Evolutionary conservation across 2,888 invertebrate genomes (phyloP), one percentile per base, ranked within the genome.

Genomic region (Idaea biselata): DNA sequence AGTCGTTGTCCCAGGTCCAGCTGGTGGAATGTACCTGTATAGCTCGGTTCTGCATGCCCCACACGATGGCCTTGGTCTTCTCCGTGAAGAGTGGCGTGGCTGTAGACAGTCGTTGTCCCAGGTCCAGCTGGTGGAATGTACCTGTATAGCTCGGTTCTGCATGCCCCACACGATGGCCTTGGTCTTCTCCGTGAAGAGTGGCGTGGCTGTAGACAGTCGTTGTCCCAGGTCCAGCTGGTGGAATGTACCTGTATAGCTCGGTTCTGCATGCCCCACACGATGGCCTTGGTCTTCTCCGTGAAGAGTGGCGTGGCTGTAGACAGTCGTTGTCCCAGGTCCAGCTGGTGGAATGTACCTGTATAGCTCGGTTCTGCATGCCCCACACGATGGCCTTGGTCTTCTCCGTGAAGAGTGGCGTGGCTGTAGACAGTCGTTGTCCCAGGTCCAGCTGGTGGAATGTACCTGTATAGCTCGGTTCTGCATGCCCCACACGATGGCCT

Each of bases 191-290:
- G 94, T 94, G 91, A 99, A 98, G 68, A 98, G 93, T 25, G 95
- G 94, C 69, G 91, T 81, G 0, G 83, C 71, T 0, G 82, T 77
- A 1, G 80, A 66, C 1, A 75, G 63, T 3, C 71, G 80, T 63
- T 85, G 86, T 0, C 89, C 88, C 1, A 87, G 78, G 78, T 89
- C 89, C 32, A 78, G 69, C 0, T n/a, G n/a, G n/a, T n/a, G n/a
- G n/a, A n/a, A 57, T 8, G 6, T 67, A 91, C 92, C 91, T 97
- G 99, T 8, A 99, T 98, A 18, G 99, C 99, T 66, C 99, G 93
- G 58, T 97, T 97, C 93, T 99, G 99, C 98, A 99, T 99, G 68
- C 99, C 99, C 99, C 99, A 99, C 18, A 99, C 96, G 79, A 99
- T 98, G 14, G 99, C 96, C 83, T 97, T 97, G 14, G 99, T 99